These are phyloP conservation scores for Marmota monax DNA, from an alignment of 2,113 vertebrate genomes.

Conservation along the genomic window DNA sequence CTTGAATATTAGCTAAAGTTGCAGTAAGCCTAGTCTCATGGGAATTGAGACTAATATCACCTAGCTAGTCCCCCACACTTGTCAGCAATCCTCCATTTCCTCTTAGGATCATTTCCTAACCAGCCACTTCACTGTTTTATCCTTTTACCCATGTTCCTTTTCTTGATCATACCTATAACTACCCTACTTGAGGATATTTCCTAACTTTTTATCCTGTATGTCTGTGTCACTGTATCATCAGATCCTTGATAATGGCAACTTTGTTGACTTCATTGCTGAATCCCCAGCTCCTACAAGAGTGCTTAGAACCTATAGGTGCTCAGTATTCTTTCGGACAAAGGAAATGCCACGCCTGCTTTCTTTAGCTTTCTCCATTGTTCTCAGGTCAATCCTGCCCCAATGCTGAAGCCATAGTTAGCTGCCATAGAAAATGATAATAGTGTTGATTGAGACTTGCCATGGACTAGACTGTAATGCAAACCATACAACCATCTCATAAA, in stretches of 20 bases:
- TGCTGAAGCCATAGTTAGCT: neutral
- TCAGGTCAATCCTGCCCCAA: neutral
- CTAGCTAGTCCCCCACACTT: neutral
- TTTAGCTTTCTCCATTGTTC: slow-evolving; percentile 24
- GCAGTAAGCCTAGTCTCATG: neutral
- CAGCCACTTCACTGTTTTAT: neutral
- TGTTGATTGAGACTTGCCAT: neutral
- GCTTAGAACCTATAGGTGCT: neutral
- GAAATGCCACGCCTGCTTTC: neutral
- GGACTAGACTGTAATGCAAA: neutral
- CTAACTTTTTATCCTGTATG: neutral
- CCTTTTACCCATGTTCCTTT: neutral
- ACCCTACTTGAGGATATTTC: neutral
- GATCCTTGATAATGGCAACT: neutral
- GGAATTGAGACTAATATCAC: neutral
- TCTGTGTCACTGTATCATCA: neutral
- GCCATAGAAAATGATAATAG: neutral
- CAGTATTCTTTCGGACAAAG: neutral
- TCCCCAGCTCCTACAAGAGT: neutral
- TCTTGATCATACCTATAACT: neutral
- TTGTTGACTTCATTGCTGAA: neutral
- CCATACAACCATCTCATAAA: neutral
- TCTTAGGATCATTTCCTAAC: neutral
- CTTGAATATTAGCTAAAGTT: neutral
- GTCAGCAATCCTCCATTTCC: neutral